These are phyloP conservation scores for Amniataba percoides DNA, from an alignment of 2,797 vertebrate genomes.

Conservation along the genomic window DNA sequence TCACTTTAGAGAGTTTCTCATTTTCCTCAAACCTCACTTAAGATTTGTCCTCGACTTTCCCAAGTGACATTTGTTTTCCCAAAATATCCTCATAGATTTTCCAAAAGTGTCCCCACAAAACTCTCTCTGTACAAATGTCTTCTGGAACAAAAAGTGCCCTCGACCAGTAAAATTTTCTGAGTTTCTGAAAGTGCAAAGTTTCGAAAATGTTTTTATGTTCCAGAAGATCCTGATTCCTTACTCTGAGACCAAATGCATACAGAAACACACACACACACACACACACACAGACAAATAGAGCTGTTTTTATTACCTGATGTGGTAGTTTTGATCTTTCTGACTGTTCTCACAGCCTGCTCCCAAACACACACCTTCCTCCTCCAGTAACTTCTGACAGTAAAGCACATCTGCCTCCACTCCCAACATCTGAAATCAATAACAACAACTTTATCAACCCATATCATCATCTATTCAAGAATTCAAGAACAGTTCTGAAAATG, in stretches of 20 bases:
- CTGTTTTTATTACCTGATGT: constrained; percentile 59
- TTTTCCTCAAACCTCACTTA: background rate
- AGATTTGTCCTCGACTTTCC: background rate
- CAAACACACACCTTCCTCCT: constrained; percentile 69
- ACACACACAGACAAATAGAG: background rate
- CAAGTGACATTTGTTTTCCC: background rate
- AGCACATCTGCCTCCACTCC: constrained; percentile 59
- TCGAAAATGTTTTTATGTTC: background rate
- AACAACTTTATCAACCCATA: background rate
- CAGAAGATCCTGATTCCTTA: background rate
- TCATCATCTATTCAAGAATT: too few relatives aligned
- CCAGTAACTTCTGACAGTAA: constrained; percentile 74
- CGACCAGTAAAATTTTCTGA: too few relatives aligned
- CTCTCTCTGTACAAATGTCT: too few relatives aligned
- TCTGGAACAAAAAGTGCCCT: too few relatives aligned
- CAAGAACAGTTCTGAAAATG: too few relatives aligned
- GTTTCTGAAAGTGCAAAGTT: too few relatives aligned
- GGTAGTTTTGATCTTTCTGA: constrained; percentile 50
- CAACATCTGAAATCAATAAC: constrained; percentile 23
- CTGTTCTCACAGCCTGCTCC: constrained; percentile 68
- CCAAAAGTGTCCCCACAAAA: too few relatives aligned
- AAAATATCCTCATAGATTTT: background rate
- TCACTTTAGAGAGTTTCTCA: background rate
- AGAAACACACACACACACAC: background rate
- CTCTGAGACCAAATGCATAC: too few relatives aligned